Evolutionary conservation across 2,888 invertebrate species (phyloP).

Genomic region (Caenorhabditis panamensis): DNA sequence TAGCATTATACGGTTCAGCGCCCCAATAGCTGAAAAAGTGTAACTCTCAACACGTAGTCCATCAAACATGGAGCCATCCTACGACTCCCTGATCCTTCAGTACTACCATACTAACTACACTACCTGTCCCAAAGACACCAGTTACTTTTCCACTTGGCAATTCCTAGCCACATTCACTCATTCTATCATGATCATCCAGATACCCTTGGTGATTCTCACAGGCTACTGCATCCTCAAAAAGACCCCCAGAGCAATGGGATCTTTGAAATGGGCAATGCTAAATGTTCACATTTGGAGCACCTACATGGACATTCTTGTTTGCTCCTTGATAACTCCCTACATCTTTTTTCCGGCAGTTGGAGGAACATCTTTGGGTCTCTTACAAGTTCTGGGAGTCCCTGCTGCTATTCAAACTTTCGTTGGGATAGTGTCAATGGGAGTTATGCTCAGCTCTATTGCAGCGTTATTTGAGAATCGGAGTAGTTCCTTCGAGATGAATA

Average conservation of each 20-base stretch:
- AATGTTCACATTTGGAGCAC: constrained; percentile 38
- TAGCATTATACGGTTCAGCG: too few species aligned
- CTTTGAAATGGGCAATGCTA: constrained; percentile 34
- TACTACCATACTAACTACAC: constrained; percentile 1
- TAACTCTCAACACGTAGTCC: too few species aligned
- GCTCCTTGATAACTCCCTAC: constrained; percentile 22
- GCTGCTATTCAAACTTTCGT: background rate
- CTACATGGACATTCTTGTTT: constrained; percentile 13
- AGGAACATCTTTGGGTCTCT: background rate
- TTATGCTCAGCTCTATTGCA: background rate
- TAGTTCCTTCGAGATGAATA: background rate
- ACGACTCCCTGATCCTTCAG: too few species aligned
- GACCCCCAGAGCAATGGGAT: constrained; percentile 30
- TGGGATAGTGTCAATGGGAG: background rate
- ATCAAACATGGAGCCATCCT: too few species aligned
- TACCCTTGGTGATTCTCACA: background rate
- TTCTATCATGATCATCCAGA: background rate
- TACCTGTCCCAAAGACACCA: background rate
- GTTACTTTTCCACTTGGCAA: background rate
- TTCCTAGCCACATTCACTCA: background rate
- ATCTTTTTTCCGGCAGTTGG: constrained; percentile 13
- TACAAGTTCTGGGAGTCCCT: background rate
- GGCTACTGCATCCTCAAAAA: constrained; percentile 1
- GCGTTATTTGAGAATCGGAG: constrained; percentile 9
- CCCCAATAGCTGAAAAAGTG: too few species aligned